Conservation (phyloP, 2,888 invertebrate genomes). For the Agriopis leucophaearia region DNA sequence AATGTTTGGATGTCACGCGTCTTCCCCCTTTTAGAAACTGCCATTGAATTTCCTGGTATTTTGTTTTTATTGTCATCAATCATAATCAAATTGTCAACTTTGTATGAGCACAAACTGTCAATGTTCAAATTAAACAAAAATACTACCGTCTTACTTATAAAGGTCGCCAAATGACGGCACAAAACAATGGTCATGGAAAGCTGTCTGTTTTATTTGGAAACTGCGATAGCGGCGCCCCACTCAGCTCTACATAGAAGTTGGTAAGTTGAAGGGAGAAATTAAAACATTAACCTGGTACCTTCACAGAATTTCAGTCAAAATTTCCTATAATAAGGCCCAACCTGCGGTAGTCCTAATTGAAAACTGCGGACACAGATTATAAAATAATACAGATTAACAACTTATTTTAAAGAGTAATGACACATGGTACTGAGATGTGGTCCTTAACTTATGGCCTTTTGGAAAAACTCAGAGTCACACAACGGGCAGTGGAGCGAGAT, state of each 20-base stretch:
- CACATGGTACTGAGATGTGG: too few species aligned
- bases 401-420: too few species aligned
- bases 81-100: too few species aligned
- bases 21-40: too few species aligned
- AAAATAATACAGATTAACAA: not conserved
- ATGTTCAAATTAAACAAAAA: not conserved
- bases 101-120: not conserved
- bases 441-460: too few species aligned
- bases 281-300: conserved; percentile 5
- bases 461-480: too few species aligned
- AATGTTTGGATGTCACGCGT: too few species aligned
- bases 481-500: too few species aligned
- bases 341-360: conserved; percentile 34
- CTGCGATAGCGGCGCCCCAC: not conserved
- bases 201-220: not conserved
- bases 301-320: conserved; percentile 18
- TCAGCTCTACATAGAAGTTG: not conserved
- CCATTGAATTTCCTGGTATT: too few species aligned
- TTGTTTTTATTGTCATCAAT: too few species aligned
- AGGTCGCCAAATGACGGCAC: not conserved
- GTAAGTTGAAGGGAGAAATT: not conserved
- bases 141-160: not conserved
- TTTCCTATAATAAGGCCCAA: conserved; percentile 14
- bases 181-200: not conserved
- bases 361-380: conserved; percentile 20